Percentiles rank a stretch among this genome's conserved stretches.
Evolutionary conservation across 2,888 invertebrate species (phyloP).

Genomic region (Erannis defoliaria): DNA sequence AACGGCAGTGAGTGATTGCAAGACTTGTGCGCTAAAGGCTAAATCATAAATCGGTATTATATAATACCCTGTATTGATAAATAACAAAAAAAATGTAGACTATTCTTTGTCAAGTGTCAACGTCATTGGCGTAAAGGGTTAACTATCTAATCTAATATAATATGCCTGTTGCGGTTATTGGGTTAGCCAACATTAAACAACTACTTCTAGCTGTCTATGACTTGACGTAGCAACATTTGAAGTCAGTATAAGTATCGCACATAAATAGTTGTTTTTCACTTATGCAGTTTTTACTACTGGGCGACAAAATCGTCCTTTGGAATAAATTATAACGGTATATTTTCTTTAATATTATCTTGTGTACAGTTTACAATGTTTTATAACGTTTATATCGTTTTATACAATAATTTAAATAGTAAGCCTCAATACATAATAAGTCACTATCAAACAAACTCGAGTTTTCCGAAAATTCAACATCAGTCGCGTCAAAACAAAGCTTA

Average conservation of each 20-base stretch:
- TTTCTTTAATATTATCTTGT: background rate
- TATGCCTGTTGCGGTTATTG: too few species aligned
- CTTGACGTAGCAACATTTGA: background rate
- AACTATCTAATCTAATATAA: too few species aligned
- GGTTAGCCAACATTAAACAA: background rate
- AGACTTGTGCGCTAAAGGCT: conserved; percentile 6
- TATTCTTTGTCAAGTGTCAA: too few species aligned
- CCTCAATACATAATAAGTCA: conserved; percentile 42
- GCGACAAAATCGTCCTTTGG: background rate
- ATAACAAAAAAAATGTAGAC: too few species aligned
- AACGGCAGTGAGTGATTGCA: background rate
- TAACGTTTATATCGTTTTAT: background rate
- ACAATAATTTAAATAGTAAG: background rate
- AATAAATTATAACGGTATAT: background rate
- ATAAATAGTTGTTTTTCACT: background rate
- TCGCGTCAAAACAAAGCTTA: background rate
- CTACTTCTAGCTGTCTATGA: background rate
- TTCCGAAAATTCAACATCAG: conserved; percentile 29
- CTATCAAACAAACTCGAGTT: conserved; percentile 61
- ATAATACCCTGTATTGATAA: background rate
- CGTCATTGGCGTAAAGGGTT: too few species aligned
- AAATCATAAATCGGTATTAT: background rate
- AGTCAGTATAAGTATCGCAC: background rate
- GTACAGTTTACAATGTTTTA: conserved; percentile 1
- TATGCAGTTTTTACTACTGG: background rate